phyloP scores from a whole-genome alignment of 2,888 invertebrate species.

The Orgyia antiqua region DNA sequence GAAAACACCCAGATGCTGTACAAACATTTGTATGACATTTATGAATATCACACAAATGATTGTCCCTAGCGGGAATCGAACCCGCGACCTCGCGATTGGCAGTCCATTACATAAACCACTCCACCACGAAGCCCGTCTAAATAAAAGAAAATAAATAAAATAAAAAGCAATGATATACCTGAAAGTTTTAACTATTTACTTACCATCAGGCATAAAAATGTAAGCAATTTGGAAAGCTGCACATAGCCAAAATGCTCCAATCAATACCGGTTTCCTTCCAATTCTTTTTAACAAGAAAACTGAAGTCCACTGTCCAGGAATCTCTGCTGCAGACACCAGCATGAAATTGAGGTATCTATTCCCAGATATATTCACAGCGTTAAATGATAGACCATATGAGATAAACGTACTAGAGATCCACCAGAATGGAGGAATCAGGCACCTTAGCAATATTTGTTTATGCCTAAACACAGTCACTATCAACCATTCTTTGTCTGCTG shows the following conservation, averaged over 20 bases:
- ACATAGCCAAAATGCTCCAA: slow-evolving; percentile 5
- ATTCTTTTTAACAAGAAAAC: slow-evolving; percentile 78
- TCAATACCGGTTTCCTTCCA: slow-evolving; percentile 70
- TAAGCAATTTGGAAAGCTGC: slow-evolving; percentile 6
- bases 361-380: slow-evolving; percentile 84
- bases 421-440: slow-evolving; percentile 63
- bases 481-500: slow-evolving; percentile 44
- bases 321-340: slow-evolving; percentile 79
- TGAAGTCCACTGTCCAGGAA: slow-evolving; percentile 82
- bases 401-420: slow-evolving; percentile 81
- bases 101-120: too few species aligned
- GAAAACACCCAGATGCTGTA: too few species aligned
- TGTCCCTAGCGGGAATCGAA: too few species aligned
- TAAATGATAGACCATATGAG: slow-evolving; percentile 81
- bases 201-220: slow-evolving; percentile 7
- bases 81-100: too few species aligned
- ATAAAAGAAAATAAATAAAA: too few species aligned
- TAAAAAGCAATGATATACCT: too few species aligned
- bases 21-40: too few species aligned
- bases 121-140: too few species aligned
- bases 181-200: too few species aligned
- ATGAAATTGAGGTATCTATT: slow-evolving; percentile 85
- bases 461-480: slow-evolving; percentile 45
- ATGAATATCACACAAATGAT: too few species aligned
- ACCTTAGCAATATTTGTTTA: slow-evolving; percentile 40